Evolutionary conservation across 2,113 vertebrate species (phyloP), one percentile per base, ranked within the genome.

Genomic region (Mirza zaza): DNA sequence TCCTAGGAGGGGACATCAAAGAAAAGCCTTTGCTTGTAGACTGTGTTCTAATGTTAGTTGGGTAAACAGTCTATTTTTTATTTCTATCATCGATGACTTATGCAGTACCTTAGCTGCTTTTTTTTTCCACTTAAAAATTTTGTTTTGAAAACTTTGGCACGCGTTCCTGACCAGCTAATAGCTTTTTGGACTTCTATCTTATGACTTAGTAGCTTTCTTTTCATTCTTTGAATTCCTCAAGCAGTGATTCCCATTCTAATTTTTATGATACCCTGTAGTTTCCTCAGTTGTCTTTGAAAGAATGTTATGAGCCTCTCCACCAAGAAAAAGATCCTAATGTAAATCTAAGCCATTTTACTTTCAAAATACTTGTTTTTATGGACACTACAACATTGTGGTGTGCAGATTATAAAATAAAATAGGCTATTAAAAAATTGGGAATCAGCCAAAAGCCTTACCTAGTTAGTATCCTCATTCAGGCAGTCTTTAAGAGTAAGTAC

Each of bases 211-310:
- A 95, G 84, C 84, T 91, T 92, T 67, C 59, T 94, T 94, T 97
- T 95, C 87, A 96, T 96, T 97, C 88, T 97, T 97, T 73, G 87
- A 84, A 95, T 97, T 97, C 96, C 34, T 94, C 50, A 95, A 91
- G 68, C 77, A 90, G 50, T 71, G 80, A 86, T 87, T 92, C 52
- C 50, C 83, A 39, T 59, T 77, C 88, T 90, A n/a, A 61, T 95
- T 90, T 93, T 97, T 91, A 76, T 76, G 80, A 93, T 80, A 92
- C 32, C 34, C 36, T 95, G 63, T 87, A n/a, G 57, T 94, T 82
- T 95, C 36, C 21, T 94, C 71, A 93, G 32, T 79, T 95, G 79
- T 86, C 48, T 48, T 96, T 93, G 45, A 70, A 87, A 96, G 82
- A 82, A 48, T 94, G 45, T 93, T 63, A 27, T 87, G 34, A 90